Evolutionary conservation across 2,113 vertebrate genomes (phyloP), one percentile per base, ranked within the genome.

Genomic region (Etheostoma spectabile): DNA sequence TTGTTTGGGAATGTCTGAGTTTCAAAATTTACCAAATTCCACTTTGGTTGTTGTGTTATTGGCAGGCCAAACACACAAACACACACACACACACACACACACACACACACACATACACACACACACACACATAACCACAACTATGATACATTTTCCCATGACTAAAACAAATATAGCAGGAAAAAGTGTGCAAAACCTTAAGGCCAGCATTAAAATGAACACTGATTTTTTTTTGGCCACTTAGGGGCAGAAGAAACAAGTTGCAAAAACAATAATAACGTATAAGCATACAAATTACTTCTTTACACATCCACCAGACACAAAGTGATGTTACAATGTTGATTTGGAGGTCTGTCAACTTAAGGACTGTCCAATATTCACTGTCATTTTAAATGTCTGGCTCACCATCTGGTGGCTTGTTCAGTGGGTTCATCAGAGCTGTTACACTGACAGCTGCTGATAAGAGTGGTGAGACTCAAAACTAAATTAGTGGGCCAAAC

Each of bases 71-170:
- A 1, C 15, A 46, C 24, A 59, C 33, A 30, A 35, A 46, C 61
- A 66, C 73, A 59, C 24, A 49, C 33, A 45, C 55, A 59, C 42
- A 62, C 33, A 52, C 46, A 35, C 35, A 42, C 8, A 11, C 51
- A 59, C 38, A 66, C 33, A 22, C 13, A 53, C 14, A 77, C 55
- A 74, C 19, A 45, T 19, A 65, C 33, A n/a, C 49, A 46, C 61
- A 66, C 73, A 59, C 24, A 35, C 33, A 57, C 55, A 59, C 42
- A 62, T n/a, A 52, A 38, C 33, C 1, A 4, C 35, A 38, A 22
- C 11, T 13, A 14, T n/a, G 14, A 59, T 52, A 46, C n/a, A 30
- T 49, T 30, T 30, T 62, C 15, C 22, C 15, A n/a, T 46, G 13
- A 60, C 42, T 21, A 56, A 70, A 70, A 24, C 3, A 38, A 55